Evolutionary conservation across 1,140 invertebrate genomes (phyloP), one percentile per base, ranked within the genome.

Genomic region (Battus philenor): DNA sequence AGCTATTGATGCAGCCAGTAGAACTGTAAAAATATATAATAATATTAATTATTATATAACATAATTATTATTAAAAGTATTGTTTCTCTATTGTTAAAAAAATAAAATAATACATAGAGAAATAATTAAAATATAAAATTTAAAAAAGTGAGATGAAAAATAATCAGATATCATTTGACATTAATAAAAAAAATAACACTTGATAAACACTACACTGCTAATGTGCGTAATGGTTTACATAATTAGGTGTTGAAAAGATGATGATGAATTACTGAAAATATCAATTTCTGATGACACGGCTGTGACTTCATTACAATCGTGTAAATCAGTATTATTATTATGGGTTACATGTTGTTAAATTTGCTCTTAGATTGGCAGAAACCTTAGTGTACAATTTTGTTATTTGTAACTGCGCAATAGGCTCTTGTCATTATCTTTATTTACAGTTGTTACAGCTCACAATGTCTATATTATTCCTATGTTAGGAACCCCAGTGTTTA

Each of bases 1-100:
- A 7, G 78, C 86, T 13, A 62, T 44, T 15, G 58, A 60, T 44
- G 62, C 13, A 17, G 72, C 68, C 64, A 84, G 65, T 57, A 84
- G 48, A 38, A 71, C 80, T 84, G 77, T 47, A 83, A 75, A 22
- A 51, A 58, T 53, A 54, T 16, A 54, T 52, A 33, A 44, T 43
- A 44, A 17, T 27, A 17, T 50, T 15, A 24, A n/a, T 26, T 8
- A 11, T 32, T 5, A 1, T 15, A 32, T 5, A n/a, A n/a, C n/a
- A n/a, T n/a, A n/a, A n/a, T n/a, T n/a, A n/a, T n/a, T n/a, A n/a
- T n/a, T n/a, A n/a, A n/a, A n/a, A n/a, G 5, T 5, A 10, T n/a
- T 30, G 6, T 12, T n/a, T 30, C 2, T 30, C 4, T 5, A 10
- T 1, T 30, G 9, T 1, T 32, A 7, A 2, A 5, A 1, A 15